Evolutionary conservation across 2,888 invertebrate genomes (phyloP), one percentile per base, ranked within the genome.

Genomic region (Glaucopsyche alexis): DNA sequence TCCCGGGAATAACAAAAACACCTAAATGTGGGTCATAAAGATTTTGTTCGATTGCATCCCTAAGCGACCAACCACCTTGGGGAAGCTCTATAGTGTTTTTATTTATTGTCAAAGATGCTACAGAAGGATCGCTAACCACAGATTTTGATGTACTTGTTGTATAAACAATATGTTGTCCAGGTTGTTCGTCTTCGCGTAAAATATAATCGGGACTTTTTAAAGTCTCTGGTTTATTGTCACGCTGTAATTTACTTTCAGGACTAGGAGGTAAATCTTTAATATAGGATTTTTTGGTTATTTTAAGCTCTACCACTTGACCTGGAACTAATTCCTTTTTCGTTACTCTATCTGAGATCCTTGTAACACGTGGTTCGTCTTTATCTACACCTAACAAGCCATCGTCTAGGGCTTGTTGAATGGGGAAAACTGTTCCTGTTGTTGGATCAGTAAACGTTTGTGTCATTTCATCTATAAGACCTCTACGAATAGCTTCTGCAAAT

Each of bases 1-100:
- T 97, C 14, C 96, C 96, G 2, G 97, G 97, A 77, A 99, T 96
- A 16, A 95, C 95, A 80, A 99, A 97, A 50, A 97, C 90, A 3
- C 99, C 99, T 0, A 95, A 95, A 0, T 94, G 91, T 1, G 98
- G 96, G 86, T 99, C 96, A 80, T 98, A 97, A 4, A 97, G 87
- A 73, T 95, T 95, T 82, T 96, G 95, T 60, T 96, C 94, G 77
- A 99, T 97, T 3, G 98, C 98, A 80, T 98, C 96, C 72, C 94
- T 94, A 2, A 99, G 93, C 74, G 94, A 94, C 96, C 97, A 98
- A 5, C 98, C 98, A 74, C 96, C 96, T 14, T 94, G 94, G 0
- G 98, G 98, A 47, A 98, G 85, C 81, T 98, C 97, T 79, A 96
- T 94, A 0, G 95, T 94, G 82, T 95, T 95, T 81, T 95, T 95